Conservation (phyloP, 2,797 vertebrate species). For the Propithecus deckenii region DNA sequence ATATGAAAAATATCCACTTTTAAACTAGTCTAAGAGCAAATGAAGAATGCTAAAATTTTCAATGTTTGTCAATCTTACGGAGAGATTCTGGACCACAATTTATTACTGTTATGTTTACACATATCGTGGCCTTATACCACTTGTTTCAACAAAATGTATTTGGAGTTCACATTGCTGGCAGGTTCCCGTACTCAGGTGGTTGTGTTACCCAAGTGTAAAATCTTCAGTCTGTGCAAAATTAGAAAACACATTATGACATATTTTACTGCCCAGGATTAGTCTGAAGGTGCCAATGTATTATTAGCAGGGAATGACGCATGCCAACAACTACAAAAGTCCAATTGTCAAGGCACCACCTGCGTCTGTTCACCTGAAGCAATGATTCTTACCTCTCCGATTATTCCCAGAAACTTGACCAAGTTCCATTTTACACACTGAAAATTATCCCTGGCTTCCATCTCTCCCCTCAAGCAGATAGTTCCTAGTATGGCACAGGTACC, state of each 20-base stretch:
- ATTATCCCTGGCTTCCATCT: background rate
- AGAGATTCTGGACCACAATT: background rate
- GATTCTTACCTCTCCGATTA: background rate
- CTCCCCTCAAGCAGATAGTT: background rate
- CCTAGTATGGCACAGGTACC: no score
- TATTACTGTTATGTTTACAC: background rate
- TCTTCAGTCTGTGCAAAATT: slow-evolving; percentile 43
- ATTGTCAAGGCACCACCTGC: background rate
- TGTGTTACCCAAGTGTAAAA: slow-evolving; percentile 49
- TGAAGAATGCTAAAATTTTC: background rate
- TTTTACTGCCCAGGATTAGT: background rate
- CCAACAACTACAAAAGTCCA: background rate
- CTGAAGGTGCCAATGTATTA: background rate
- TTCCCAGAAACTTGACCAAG: background rate
- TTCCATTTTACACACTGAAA: background rate
- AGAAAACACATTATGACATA: slow-evolving; percentile 16
- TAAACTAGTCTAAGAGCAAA: background rate
- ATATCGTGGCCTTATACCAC: background rate
- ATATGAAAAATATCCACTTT: background rate
- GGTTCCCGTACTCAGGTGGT: background rate
- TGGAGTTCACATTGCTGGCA: background rate
- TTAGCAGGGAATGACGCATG: background rate
- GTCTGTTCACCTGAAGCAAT: slow-evolving; percentile 12
- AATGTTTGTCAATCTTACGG: background rate
- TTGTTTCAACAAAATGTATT: background rate